Evolutionary conservation across 2,888 invertebrate genomes (phyloP).

Genomic region (Galerucella calmariensis): DNA sequence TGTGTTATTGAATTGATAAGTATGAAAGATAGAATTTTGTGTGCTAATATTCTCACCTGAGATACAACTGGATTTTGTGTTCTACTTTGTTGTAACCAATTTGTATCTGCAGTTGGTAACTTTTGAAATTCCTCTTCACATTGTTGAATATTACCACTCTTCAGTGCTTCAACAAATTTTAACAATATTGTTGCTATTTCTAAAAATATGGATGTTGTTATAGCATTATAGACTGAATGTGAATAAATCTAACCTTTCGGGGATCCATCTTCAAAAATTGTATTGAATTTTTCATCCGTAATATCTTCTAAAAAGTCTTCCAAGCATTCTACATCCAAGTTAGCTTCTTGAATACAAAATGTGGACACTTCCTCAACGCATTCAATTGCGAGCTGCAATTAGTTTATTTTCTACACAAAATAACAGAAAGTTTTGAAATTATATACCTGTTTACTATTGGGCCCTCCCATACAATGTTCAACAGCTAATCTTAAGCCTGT

Average conservation of each 20-base stretch:
- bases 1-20: background rate
- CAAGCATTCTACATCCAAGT: conserved; percentile 71
- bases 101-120: conserved; percentile 69
- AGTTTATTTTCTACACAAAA: background rate
- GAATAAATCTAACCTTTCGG: conserved; percentile 67
- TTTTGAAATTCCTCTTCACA: conserved; percentile 70
- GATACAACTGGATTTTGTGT: conserved; percentile 25
- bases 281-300: conserved; percentile 80
- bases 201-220: conserved; percentile 56
- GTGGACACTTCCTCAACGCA: conserved; percentile 74
- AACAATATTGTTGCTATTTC: conserved; percentile 72
- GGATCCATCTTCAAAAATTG: conserved; percentile 78
- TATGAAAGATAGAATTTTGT: background rate
- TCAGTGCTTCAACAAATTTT: conserved; percentile 69
- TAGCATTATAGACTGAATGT: conserved; percentile 25
- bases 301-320: conserved; percentile 75
- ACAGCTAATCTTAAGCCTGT: conserved; percentile 77
- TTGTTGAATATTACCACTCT: conserved; percentile 69
- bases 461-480: conserved; percentile 79
- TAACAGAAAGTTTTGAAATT: conserved; percentile 14
- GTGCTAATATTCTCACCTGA: background rate
- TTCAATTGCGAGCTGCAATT: conserved; percentile 71
- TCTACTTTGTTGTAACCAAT: conserved; percentile 49
- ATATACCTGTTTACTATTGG: conserved; percentile 74
- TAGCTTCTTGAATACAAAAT: conserved; percentile 70